Base-by-base conservation (phyloP, 2,888 invertebrate genomes). In the Ethmia dodecea region DNA sequence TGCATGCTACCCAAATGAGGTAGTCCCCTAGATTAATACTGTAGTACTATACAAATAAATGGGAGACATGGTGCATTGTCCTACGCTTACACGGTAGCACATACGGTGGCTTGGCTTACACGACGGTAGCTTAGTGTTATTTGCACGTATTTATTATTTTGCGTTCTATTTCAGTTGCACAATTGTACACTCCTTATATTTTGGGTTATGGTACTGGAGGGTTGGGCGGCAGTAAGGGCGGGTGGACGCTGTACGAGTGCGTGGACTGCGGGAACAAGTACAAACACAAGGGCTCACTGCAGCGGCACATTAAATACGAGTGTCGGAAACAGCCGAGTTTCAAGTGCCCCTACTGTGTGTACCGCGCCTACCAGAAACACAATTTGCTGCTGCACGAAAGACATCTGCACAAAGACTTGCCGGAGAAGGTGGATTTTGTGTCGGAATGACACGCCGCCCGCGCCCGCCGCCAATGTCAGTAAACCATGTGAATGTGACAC, bases 241-340 rank as follows among this genome's bases (percentile, higher is more conserved):
- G 78, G 42, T 86, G 86, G 86, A 83, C 86, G 35, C 69, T 86
- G 50, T 88, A 89, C 65, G 89, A 87, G 44, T 93, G 93, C 80
- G 89, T 88, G 58, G 88, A 87, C 58, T 95, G 95, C 74, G 93
- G 93, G 49, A 95, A 94, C 84, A 89, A 91, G 55, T 95, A 95
- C 88, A 92, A 92, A 79, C 91, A 92, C 75, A 92, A 92, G 64
- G 92, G 93, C 52, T 93, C 93, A 43, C 86, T 94, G 56, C 92
- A 91, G 68, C 88, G 94, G 38, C 94, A 94, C 71, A 88, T 91
- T 58, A 91, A 90, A 60, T 92, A 92, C 74, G 93, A 93, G 68
- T 94, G 94, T 64, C 89, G 90, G 48, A 91, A 90, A 65, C 89
- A 89, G 52, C 92, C 92, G 12, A 89, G 90, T 62, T 91, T 90